Evolutionary conservation across 1,140 invertebrate genomes (phyloP).

Genomic region (Leptopilina boulardi): DNA sequence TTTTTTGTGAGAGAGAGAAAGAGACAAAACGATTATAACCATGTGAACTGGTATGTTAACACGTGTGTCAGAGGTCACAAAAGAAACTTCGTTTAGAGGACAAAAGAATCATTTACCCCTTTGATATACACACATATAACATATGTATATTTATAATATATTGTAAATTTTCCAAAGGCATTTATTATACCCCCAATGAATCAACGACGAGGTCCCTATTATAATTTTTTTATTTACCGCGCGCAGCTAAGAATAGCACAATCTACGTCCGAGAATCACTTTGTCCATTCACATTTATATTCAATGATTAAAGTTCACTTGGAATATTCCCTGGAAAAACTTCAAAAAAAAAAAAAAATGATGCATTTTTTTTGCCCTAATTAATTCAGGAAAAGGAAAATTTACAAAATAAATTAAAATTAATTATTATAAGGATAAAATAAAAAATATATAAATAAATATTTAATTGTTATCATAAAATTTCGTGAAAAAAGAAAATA

Average conservation of each 20-base stretch:
- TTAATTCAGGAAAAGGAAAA: too few relatives aligned
- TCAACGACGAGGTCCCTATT: constrained; percentile 56
- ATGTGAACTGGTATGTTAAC: constrained; percentile 9
- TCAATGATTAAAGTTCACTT: constrained; percentile 56
- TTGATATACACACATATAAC: not conserved
- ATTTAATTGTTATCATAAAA: too few relatives aligned
- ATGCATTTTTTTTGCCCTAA: not conserved
- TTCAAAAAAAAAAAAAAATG: not conserved
- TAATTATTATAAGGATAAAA: too few relatives aligned
- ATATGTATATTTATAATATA: constrained; percentile 43
- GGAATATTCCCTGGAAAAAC: constrained; percentile 54
- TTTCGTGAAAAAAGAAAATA: too few relatives aligned
- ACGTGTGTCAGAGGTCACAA: constrained; percentile 7
- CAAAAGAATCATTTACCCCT: not conserved
- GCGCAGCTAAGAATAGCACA: constrained; percentile 54
- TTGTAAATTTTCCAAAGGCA: constrained; percentile 39
- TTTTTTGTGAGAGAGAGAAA: constrained; percentile 6
- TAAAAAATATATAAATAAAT: too few relatives aligned
- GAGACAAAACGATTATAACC: constrained; percentile 8
- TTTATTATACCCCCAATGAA: constrained; percentile 31
- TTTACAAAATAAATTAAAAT: too few relatives aligned
- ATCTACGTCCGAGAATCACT: constrained; percentile 52
- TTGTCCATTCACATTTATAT: constrained; percentile 54
- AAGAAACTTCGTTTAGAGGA: not conserved
- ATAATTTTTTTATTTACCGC: constrained; percentile 63